A percentile compares a stretch with the other conserved stretches of the same genome.
phyloP scores from a whole-genome alignment of 2,113 vertebrate genomes.

The Serilophus lunatus region DNA sequence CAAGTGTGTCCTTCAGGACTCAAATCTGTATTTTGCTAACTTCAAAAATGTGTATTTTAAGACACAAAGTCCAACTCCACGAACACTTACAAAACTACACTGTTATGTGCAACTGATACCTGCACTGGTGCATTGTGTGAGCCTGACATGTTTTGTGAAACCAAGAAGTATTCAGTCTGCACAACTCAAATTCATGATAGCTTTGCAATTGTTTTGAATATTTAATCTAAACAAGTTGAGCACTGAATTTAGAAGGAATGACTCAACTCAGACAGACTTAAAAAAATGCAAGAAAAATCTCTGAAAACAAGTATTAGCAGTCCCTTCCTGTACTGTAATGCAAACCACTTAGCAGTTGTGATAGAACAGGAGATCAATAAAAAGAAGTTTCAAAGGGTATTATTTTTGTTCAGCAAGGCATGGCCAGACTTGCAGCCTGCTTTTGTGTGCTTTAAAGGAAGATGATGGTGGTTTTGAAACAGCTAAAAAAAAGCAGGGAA shows the following conservation, averaged over 20 bases:
- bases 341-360: background rate
- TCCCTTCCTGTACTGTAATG: background rate
- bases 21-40: background rate
- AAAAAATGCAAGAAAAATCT: background rate
- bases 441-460: background rate
- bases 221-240: background rate
- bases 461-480: background rate
- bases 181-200: background rate
- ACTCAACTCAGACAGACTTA: background rate
- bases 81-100: background rate
- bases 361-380: constrained; percentile 44
- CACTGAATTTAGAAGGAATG: background rate
- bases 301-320: background rate
- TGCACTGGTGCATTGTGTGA: fast-evolving
- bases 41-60: background rate
- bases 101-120: background rate
- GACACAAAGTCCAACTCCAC: background rate
- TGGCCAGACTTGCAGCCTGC: background rate
- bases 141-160: background rate
- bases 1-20: background rate
- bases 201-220: background rate
- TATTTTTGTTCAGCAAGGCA: constrained; percentile 25
- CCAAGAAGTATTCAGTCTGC: background rate
- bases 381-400: background rate
- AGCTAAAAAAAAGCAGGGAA: background rate